Percentiles rank a stretch among this genome's conserved stretches.
Conservation (phyloP, 2,797 vertebrate genomes). For the Lutjanus argentimaculatus region DNA sequence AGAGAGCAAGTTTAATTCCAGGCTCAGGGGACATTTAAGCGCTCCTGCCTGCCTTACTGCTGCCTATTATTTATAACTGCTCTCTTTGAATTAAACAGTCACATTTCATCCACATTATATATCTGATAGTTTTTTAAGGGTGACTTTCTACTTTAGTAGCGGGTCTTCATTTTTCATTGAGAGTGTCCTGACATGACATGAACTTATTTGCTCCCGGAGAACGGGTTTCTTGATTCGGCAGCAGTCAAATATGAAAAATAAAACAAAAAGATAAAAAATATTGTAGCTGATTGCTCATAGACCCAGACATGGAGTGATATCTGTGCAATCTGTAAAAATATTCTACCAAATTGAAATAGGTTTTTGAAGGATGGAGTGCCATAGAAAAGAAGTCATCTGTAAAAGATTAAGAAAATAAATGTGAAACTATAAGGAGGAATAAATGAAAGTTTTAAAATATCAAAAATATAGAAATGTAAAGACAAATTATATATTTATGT, state of each 20-base stretch:
- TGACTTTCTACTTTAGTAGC: constrained; percentile 31
- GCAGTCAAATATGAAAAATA: not conserved
- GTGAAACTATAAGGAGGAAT: too few relatives aligned
- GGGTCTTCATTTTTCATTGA: constrained; percentile 39
- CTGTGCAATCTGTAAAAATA: not conserved
- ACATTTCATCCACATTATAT: constrained; percentile 28
- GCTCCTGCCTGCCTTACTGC: not conserved
- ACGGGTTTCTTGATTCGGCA: not conserved
- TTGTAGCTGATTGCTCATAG: not conserved
- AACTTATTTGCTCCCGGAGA: constrained; percentile 6
- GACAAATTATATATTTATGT: too few relatives aligned
- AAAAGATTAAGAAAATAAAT: too few relatives aligned
- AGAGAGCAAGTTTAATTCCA: constrained; percentile 63
- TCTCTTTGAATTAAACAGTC: constrained; percentile 50
- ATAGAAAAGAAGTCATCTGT: too few relatives aligned
- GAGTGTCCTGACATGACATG: constrained; percentile 6
- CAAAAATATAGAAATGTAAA: too few relatives aligned
- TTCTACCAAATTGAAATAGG: not conserved
- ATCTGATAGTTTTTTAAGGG: constrained; percentile 48
- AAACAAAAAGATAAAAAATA: not conserved
- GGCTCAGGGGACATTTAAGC: constrained; percentile 48
- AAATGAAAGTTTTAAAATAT: too few relatives aligned
- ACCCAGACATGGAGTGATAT: not conserved
- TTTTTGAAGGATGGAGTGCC: not conserved
- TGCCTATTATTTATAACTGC: constrained; percentile 51